A percentile compares a stretch with the other conserved stretches of the same genome.
These are phyloP conservation scores for Acronicta psi DNA, from an alignment of 2,888 invertebrate species.

Conservation along the genomic window DNA sequence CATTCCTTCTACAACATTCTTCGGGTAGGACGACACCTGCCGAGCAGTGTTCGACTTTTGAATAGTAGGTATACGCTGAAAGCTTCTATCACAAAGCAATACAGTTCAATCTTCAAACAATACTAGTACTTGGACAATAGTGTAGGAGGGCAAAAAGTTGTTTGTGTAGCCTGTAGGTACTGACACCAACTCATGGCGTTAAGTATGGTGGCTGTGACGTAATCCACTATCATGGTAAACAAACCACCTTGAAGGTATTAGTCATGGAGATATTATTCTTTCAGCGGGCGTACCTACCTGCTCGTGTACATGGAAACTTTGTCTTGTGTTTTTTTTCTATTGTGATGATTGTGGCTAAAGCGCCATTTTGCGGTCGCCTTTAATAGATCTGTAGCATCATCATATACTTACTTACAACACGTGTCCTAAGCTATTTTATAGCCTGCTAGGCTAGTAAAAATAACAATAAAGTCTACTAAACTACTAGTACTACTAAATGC, in stretches of 20 bases:
- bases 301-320: constrained; percentile 29
- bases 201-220: constrained; percentile 40
- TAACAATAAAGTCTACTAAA: too few species aligned
- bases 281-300: constrained; percentile 24
- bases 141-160: constrained; percentile 66
- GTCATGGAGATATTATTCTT: constrained; percentile 45
- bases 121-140: constrained; percentile 12
- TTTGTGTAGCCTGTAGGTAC: constrained; percentile 58
- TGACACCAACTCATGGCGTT: constrained; percentile 37
- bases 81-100: constrained; percentile 16
- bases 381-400: constrained; percentile 1
- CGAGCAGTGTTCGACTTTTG: not conserved
- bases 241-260: constrained; percentile 49
- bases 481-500: too few species aligned
- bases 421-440: not conserved
- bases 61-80: not conserved
- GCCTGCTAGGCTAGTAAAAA: not conserved
- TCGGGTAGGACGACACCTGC: not conserved
- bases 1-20: too few species aligned
- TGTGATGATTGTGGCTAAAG: constrained; percentile 5
- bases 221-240: constrained; percentile 39
- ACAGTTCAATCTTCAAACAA: constrained; percentile 36
- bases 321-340: constrained; percentile 22
- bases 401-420: not conserved
- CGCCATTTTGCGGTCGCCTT: constrained; percentile 6